A percentile compares a stretch with the other conserved stretches of the same genome.
These are phyloP conservation scores for Semaprochilodus insignis DNA, from an alignment of 2,797 vertebrate species.

Conservation along the genomic window DNA sequence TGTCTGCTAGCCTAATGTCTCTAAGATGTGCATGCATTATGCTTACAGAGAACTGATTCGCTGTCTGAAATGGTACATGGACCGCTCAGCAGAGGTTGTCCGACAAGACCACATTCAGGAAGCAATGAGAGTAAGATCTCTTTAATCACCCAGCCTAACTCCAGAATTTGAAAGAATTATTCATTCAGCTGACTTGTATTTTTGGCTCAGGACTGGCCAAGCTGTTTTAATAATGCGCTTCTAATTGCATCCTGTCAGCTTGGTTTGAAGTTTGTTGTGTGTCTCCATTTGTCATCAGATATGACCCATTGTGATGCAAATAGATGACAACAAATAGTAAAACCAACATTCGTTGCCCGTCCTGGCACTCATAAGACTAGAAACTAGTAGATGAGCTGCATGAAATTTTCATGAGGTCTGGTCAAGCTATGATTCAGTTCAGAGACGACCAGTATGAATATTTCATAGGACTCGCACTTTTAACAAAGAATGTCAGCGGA, in stretches of 20 bases:
- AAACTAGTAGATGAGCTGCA: constrained; percentile 18
- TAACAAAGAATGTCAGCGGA: constrained; percentile 15
- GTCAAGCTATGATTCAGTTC: constrained; percentile 46
- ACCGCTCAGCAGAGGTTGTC: constrained; percentile 95
- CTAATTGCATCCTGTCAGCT: constrained; percentile 11
- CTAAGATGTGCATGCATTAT: constrained; percentile 26
- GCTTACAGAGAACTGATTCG: constrained; percentile 91
- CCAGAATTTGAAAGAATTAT: constrained; percentile 12
- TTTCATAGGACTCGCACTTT: constrained; percentile 39
- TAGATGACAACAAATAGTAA: neutral
- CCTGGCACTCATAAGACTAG: constrained; percentile 15
- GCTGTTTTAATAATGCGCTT: constrained; percentile 17
- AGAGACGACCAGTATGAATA: constrained; percentile 38
- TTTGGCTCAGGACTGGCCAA: neutral
- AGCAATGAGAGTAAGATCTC: constrained; percentile 90
- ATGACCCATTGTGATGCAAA: constrained; percentile 18
- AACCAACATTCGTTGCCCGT: constrained; percentile 3
- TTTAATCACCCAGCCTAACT: neutral
- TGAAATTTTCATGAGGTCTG: constrained; percentile 34
- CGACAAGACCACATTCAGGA: constrained; percentile 99
- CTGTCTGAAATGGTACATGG: constrained; percentile 99
- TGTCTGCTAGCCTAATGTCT: neutral
- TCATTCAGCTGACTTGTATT: neutral
- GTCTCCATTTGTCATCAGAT: constrained; percentile 13
- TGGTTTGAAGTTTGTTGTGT: constrained; percentile 3